Base-by-base conservation (phyloP, 2,888 invertebrate genomes). In the Cheilosia pagana region DNA sequence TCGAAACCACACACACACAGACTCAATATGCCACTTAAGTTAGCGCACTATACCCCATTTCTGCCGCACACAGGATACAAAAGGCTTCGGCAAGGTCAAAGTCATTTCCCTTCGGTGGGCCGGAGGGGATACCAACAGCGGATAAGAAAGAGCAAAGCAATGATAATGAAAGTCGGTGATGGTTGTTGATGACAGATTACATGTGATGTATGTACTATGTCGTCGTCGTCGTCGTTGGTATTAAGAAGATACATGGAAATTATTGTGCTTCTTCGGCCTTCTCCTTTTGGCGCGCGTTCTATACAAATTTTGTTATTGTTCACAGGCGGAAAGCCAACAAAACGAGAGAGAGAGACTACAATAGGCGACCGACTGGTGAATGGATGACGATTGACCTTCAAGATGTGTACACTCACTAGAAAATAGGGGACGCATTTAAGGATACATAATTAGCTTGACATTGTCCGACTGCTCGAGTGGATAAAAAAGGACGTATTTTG, bases 101-200 rank as follows among this genome's bases (percentile, higher is more conserved):
- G 50, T 57, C 63, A 68, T 81, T 81, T 70, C 10, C 67, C 48
- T 63, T 63, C 55, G 12, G 43, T 19, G 45, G 31, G 35, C 12
- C 1, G 3, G 35, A 31, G 12, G 1, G 35, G 31, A 3, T 8
- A 8, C 45, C 45, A 7, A 10, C 31, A 45, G 45, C 45, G 16
- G 45, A 45, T 25, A 57, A n/a, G n/a, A 14, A 55, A 14, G 57
- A 57, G 48, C 62, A 63, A 70, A 57, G 50, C 52, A 70, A 41
- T 62, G 57, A 70, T 63, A 76, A 76, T 81, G 50, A 19, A 23
- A 70, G 63, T 50, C 50, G 60, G 63, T 50, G 70, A 81, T 65
- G 31, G 57, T 70, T 76, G 70, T 76, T 75, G 76, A 81, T 76
- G 70, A 76, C 68, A 70, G 76, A 76, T 81, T 70, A 76, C 63